Percentiles rank a stretch among this genome's conserved stretches.
phyloP scores from a whole-genome alignment of 1,140 invertebrate genomes.

The Nebria ingens region DNA sequence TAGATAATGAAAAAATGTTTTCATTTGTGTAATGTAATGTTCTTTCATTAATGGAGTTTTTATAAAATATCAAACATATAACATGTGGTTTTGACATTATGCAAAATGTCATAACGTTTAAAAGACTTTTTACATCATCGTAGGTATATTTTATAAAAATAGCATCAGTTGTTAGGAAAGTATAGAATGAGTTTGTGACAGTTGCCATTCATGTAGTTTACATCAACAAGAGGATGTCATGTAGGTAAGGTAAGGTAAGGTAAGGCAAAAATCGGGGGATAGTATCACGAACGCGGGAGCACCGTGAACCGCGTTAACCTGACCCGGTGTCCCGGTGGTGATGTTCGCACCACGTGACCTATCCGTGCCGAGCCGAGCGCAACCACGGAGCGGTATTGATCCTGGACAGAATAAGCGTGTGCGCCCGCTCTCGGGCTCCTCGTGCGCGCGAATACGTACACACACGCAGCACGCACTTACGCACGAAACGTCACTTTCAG shows the following conservation, averaged over 20 bases:
- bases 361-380: neutral
- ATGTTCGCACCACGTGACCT: neutral
- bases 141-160: neutral
- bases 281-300: neutral
- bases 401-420: neutral
- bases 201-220: neutral
- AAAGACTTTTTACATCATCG: neutral
- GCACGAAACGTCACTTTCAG: neutral
- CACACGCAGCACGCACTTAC: neutral
- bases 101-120: too few relatives aligned
- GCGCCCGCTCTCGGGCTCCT: neutral
- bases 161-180: neutral
- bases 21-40: too few relatives aligned
- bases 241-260: neutral
- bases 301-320: constrained; percentile 3
- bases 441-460: neutral
- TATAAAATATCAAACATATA: too few relatives aligned
- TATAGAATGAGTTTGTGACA: neutral
- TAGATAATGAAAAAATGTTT: too few relatives aligned
- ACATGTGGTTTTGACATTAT: too few relatives aligned
- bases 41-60: too few relatives aligned
- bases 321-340: neutral
- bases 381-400: constrained; percentile 6
- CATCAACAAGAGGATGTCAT: neutral
- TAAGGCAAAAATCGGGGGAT: neutral